A percentile compares a stretch with the other conserved stretches of the same genome.
Evolutionary conservation across 92 coral and sea anemone genomes (phyloP).

Genomic region (Epizoanthus rinbou): DNA sequence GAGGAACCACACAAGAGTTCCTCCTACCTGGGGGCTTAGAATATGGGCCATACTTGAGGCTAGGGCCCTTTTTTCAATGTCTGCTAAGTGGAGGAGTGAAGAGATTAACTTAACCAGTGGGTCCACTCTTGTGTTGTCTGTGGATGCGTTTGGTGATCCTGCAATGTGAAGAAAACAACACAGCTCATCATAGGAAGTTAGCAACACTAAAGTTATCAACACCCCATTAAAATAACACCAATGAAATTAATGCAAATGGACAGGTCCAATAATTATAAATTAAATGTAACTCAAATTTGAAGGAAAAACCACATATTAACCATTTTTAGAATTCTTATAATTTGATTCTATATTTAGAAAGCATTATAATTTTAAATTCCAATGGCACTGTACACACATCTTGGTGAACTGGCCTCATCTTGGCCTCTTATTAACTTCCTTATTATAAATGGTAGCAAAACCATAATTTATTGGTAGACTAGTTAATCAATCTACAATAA

Average conservation of each 20-base stretch:
- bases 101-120: conserved; percentile 79
- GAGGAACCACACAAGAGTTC: conserved; percentile 94
- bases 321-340: not conserved
- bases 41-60: conserved; percentile 72
- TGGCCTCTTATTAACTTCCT: no score
- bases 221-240: not conserved
- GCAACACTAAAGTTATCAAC: not conserved
- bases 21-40: conserved; percentile 92
- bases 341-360: no score
- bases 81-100: conserved; percentile 73
- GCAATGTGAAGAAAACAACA: not conserved
- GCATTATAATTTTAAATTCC: no score
- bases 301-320: no score
- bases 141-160: conserved; percentile 51
- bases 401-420: no score
- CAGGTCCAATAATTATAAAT: not conserved
- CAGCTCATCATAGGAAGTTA: not conserved
- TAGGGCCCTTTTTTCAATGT: conserved; percentile 79
- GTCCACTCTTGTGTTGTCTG: conserved; percentile 67
- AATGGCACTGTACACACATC: no score
- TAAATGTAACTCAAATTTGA: no score
- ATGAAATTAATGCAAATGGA: not conserved
- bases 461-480: no score
- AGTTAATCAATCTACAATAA: no score
- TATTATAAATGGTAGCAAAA: no score